Conservation (phyloP, 2,888 invertebrate species). For the Drosophila hawaiiensis region DNA sequence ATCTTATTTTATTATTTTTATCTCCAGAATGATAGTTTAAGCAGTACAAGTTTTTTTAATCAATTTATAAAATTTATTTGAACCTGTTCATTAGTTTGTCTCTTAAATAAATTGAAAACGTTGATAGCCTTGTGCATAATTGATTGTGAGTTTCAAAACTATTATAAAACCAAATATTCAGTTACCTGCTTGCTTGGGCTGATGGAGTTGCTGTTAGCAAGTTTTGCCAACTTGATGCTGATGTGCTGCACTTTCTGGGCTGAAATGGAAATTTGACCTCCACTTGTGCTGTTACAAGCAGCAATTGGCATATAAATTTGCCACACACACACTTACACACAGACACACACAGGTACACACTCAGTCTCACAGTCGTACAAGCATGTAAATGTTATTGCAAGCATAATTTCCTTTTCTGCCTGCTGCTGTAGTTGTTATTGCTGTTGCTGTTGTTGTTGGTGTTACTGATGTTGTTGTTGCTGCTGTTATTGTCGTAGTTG, state of each 20-base stretch:
- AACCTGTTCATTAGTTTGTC: constrained; percentile 54
- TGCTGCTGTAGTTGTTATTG: constrained; percentile 40
- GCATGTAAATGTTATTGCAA: constrained; percentile 82
- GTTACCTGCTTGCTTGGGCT: constrained; percentile 37
- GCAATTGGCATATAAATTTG: constrained; percentile 74
- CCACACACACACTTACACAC: constrained; percentile 42
- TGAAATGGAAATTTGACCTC: constrained; percentile 73
- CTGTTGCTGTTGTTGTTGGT: constrained; percentile 21
- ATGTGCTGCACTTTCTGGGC: constrained; percentile 39
- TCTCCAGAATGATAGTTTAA: constrained; percentile 72
- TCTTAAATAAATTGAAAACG: neutral
- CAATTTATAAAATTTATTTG: constrained; percentile 86
- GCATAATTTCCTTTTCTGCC: constrained; percentile 78
- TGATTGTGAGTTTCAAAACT: neutral
- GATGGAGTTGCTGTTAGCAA: constrained; percentile 6
- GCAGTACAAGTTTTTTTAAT: constrained; percentile 81
- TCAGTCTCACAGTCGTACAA: constrained; percentile 32
- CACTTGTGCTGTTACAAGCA: constrained; percentile 52
- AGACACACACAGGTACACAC: constrained; percentile 28
- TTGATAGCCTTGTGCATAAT: neutral
- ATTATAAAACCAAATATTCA: neutral
- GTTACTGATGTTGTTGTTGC: constrained; percentile 30
- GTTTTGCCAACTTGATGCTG: constrained; percentile 41
- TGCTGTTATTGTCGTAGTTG: constrained; percentile 53
- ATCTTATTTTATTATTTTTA: constrained; percentile 85